A percentile compares a stretch with the other conserved stretches of the same genome.
These are phyloP conservation scores for Anolis carolinensis DNA, from an alignment of 2,113 vertebrate genomes.

Conservation along the genomic window DNA sequence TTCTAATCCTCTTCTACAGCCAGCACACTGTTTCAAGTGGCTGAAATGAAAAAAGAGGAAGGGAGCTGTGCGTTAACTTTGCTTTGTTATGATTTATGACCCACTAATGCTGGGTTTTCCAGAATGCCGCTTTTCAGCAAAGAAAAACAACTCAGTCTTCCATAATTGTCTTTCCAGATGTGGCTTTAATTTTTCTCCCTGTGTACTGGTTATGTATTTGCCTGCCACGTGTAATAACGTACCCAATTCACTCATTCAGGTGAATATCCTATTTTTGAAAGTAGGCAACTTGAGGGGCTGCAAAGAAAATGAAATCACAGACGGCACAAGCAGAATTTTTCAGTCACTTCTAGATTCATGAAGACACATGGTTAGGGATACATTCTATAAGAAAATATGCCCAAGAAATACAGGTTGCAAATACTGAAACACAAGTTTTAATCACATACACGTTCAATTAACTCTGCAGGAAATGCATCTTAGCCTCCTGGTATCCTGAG, in stretches of 20 bases:
- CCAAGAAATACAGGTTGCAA: not conserved
- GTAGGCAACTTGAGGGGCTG: conserved; percentile 14
- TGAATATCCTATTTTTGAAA: conserved; percentile 52
- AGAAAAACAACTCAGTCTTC: conserved; percentile 38
- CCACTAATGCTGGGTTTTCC: conserved; percentile 43
- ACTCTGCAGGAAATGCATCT: no score
- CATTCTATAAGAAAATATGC: not conserved
- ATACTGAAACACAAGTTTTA: not conserved
- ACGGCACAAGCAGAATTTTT: not conserved
- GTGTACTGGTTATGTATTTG: conserved; percentile 46
- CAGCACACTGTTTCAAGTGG: not conserved
- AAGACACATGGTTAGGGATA: not conserved
- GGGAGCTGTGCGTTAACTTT: not conserved
- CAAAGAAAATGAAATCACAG: not conserved
- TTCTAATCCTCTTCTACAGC: not conserved
- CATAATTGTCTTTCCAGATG: conserved; percentile 49
- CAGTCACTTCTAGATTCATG: not conserved
- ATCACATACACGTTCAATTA: no score
- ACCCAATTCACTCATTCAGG: conserved; percentile 39
- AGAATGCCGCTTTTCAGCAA: conserved; percentile 45
- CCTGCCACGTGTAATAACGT: conserved; percentile 43
- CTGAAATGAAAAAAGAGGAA: not conserved
- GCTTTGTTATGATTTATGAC: conserved; percentile 45
- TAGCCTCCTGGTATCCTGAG: no score
- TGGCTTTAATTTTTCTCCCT: conserved; percentile 46